A percentile compares a stretch with the other conserved stretches of the same genome.
Evolutionary conservation across 2,888 invertebrate species (phyloP).

Genomic region (Magallana nippona): DNA sequence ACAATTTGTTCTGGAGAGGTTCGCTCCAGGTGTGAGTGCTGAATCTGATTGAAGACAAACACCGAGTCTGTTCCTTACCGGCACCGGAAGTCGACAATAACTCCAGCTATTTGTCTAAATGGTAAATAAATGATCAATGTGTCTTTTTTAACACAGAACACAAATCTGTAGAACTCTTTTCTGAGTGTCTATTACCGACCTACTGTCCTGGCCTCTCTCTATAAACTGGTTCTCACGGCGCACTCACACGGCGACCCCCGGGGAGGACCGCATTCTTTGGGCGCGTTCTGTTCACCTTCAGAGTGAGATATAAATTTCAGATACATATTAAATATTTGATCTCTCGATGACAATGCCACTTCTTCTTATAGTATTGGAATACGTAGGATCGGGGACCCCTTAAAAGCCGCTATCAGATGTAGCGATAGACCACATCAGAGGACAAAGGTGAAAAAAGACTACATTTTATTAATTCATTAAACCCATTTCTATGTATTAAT

Average conservation of each 20-base stretch:
- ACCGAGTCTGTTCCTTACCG: too few relatives aligned
- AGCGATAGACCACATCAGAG: background rate
- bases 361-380: slow-evolving; percentile 1
- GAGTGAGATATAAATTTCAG: slow-evolving; percentile 22
- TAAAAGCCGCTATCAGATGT: slow-evolving; percentile 17
- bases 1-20: too few relatives aligned
- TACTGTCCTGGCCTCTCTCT: background rate
- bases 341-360: slow-evolving; percentile 1
- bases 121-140: too few relatives aligned
- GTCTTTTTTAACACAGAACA: too few relatives aligned
- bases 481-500: slow-evolving; percentile 18
- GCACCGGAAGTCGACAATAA: too few relatives aligned
- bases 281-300: slow-evolving; percentile 18
- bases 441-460: background rate
- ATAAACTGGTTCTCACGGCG: background rate
- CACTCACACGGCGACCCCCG: background rate
- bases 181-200: too few relatives aligned
- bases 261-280: slow-evolving; percentile 15
- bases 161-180: too few relatives aligned
- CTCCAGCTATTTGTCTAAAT: too few relatives aligned
- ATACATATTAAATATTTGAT: slow-evolving; percentile 31
- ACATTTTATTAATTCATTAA: slow-evolving; percentile 30
- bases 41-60: too few relatives aligned
- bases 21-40: too few relatives aligned
- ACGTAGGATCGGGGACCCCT: background rate